Base-by-base conservation (phyloP, 1,140 invertebrate species). In the Chionoecetes opilio region DNA sequence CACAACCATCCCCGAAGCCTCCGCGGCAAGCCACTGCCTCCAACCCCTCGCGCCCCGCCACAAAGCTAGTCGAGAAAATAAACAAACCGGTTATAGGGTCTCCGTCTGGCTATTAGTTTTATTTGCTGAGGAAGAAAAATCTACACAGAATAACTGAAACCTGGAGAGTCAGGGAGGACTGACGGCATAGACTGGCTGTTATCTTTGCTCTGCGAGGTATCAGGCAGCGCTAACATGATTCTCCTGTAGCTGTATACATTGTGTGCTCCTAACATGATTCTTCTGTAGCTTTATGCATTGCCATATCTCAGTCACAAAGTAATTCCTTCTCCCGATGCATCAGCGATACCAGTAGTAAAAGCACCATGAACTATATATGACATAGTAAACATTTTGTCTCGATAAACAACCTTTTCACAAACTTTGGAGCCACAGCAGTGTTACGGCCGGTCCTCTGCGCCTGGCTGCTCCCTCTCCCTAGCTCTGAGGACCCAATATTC, bases 51-150 rank as follows among this genome's bases (percentile, higher is more conserved):
- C n/a, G 6, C 63, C 21, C n/a, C 63, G n/a, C 63, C 63, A 75
- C 63, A 75, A 75, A 75, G 63, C 21, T n/a, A 75, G 63, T 75
- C 63, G 63, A 75, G 63, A 75, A 75, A 75, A 75, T 75, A 75
- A 75, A 75, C 63, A 75, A 75, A 75, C 63, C 63, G 63, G 63
- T 75, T 75, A 75, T 75, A 75, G 63, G 63, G 63, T 75, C 63
- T 75, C 63, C 11, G 63, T 75, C 63, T 75, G 63, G 63, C 63
- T 75, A 75, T 75, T 75, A 75, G 63, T 75, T 75, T 75, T 75
- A 75, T 75, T 75, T 75, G 63, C 63, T 75, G 63, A 75, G 63
- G 63, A 75, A 75, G 63, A 75, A 75, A 75, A 75, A 75, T 75
- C 63, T 75, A 75, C 63, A 75, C 63, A 75, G 63, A 75, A 75